Evolutionary conservation across 2,888 invertebrate species (phyloP).

Genomic region (Cepaea hortensis): DNA sequence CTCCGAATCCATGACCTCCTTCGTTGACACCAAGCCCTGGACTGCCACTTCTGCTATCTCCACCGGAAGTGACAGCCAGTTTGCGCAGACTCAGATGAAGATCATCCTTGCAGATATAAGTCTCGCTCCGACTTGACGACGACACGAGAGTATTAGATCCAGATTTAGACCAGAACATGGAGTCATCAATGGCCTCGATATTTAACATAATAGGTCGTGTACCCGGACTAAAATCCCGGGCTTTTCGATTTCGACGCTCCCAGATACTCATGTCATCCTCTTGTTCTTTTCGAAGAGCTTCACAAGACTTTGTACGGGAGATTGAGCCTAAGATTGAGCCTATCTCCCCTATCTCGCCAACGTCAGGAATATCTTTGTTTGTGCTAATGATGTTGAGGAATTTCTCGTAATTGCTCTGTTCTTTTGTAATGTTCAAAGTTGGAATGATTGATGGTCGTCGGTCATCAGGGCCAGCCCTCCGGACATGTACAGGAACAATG

Average conservation of each 20-base stretch:
- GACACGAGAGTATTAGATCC: constrained; percentile 39
- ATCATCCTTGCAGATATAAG: constrained; percentile 45
- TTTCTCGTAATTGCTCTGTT: constrained; percentile 45
- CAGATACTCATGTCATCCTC: constrained; percentile 40
- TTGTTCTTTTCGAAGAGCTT: constrained; percentile 8
- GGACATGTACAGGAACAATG: neutral
- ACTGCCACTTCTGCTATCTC: neutral
- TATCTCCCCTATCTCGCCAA: neutral
- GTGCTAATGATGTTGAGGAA: constrained; percentile 38
- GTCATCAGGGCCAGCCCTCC: constrained; percentile 6
- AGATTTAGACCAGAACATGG: constrained; percentile 5
- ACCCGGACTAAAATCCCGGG: constrained; percentile 33
- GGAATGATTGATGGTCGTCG: constrained; percentile 39
- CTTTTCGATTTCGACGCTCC: constrained; percentile 36
- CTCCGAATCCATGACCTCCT: neutral
- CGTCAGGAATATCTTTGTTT: neutral
- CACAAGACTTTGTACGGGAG: constrained; percentile 40
- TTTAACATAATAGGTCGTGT: constrained; percentile 41
- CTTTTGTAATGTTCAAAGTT: constrained; percentile 38
- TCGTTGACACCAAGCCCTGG: constrained; percentile 6
- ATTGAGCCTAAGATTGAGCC: constrained; percentile 5
- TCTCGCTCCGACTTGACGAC: constrained; percentile 7
- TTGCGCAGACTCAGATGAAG: constrained; percentile 12
- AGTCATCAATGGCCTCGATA: constrained; percentile 43
- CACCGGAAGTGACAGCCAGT: neutral